Conservation (phyloP, 2,888 invertebrate genomes). For the Seira ritae region DNA sequence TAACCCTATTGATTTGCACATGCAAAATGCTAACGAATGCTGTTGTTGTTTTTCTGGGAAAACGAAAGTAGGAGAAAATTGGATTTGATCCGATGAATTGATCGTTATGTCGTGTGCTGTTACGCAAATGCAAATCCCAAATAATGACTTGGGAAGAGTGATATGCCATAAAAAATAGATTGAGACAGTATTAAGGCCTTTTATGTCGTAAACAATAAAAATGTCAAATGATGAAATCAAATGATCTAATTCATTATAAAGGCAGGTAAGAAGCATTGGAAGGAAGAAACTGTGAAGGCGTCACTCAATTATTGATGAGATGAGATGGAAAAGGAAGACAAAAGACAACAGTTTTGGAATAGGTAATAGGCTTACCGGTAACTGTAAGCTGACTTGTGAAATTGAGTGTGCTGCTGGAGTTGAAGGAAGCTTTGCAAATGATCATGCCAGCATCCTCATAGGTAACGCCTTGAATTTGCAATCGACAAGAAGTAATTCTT, state of each 20-base stretch:
- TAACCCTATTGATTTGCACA: background rate
- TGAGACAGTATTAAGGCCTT: background rate
- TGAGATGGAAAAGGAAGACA: too few relatives aligned
- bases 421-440: slow-evolving; percentile 65
- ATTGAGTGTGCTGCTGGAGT: slow-evolving; percentile 25
- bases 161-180: background rate
- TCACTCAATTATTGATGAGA: background rate
- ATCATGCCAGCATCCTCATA: slow-evolving; percentile 70
- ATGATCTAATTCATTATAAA: too few relatives aligned
- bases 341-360: too few relatives aligned
- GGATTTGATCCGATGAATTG: too few relatives aligned
- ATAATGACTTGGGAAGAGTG: background rate
- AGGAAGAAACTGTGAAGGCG: too few relatives aligned
- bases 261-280: too few relatives aligned
- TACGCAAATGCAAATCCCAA: background rate
- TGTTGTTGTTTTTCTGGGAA: background rate
- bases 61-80: background rate
- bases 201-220: background rate
- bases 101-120: too few relatives aligned
- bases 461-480: slow-evolving; percentile 68
- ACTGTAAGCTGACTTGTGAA: slow-evolving; percentile 64
- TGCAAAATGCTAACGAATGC: too few relatives aligned
- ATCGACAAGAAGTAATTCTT: slow-evolving; percentile 50
- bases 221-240: background rate
- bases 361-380: slow-evolving; percentile 70